Evolutionary conservation across 2,888 invertebrate species (phyloP).

Genomic region (Ectemnius continuus): DNA sequence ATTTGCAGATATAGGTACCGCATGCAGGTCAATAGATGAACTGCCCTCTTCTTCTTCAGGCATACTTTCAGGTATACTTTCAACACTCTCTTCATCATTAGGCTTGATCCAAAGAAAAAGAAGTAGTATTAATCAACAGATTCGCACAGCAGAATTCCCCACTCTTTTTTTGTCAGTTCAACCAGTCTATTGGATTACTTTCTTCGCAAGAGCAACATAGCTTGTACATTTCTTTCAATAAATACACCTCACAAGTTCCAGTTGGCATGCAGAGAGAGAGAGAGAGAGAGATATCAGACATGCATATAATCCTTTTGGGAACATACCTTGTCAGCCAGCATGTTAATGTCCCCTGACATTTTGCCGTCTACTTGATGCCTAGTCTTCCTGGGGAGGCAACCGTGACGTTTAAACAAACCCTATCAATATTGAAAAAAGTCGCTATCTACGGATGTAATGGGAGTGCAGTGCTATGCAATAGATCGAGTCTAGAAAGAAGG

Average conservation of each 20-base stretch:
- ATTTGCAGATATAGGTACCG: conserved; percentile 70
- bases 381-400: conserved; percentile 24
- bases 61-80: conserved; percentile 38
- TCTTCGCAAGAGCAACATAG: conserved; percentile 12
- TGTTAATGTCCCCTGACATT: conserved; percentile 73
- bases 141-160: conserved; percentile 45
- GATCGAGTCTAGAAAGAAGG: too few relatives aligned
- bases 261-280: conserved; percentile 42
- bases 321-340: conserved; percentile 73
- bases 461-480: too few relatives aligned
- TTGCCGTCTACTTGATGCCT: conserved; percentile 38
- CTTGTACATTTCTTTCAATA: conserved; percentile 31
- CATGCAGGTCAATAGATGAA: conserved; percentile 70
- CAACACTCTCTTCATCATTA: conserved; percentile 65
- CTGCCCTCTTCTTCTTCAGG: conserved; percentile 68
- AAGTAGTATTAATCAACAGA: conserved; percentile 57
- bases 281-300: conserved; percentile 31
- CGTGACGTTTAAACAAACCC: neutral
- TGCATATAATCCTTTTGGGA: conserved; percentile 29
- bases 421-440: neutral
- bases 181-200: too few relatives aligned
- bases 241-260: conserved; percentile 47
- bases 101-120: conserved; percentile 69
- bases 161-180: conserved; percentile 13
- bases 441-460: too few relatives aligned